A percentile compares a stretch with the other conserved stretches of the same genome.
Evolutionary conservation across 2,797 vertebrate species (phyloP).

Genomic region (Pyrocephalus nanus): DNA sequence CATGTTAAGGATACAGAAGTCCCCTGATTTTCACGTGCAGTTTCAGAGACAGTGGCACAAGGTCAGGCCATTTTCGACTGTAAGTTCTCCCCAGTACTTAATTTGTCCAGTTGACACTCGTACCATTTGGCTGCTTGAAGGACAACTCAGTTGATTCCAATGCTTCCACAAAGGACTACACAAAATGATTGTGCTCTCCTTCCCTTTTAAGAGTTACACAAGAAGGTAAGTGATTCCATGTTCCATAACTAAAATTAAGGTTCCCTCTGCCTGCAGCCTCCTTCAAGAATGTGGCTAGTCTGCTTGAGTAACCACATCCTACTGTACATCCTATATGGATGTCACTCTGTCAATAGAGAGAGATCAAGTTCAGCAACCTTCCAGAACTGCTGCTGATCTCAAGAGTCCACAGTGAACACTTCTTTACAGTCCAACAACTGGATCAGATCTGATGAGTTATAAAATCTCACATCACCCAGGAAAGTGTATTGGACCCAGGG

Average conservation of each 20-base stretch:
- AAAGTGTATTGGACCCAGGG: not conserved
- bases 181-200: not conserved
- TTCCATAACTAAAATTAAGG: not conserved
- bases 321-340: not conserved
- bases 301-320: not conserved
- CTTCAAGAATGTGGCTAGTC: not conserved
- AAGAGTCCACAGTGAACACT: not conserved
- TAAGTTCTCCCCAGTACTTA: not conserved
- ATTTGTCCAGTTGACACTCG: not conserved
- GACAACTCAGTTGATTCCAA: not conserved
- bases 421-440: not conserved
- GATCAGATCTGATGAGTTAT: not conserved
- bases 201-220: not conserved
- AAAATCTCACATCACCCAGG: not conserved
- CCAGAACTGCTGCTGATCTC: not conserved
- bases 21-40: not conserved
- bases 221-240: not conserved
- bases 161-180: not conserved
- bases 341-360: not conserved
- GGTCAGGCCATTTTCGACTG: not conserved
- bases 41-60: not conserved
- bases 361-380: not conserved
- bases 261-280: not conserved
- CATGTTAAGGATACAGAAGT: not conserved
- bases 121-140: not conserved